Evolutionary conservation across 2,888 invertebrate species (phyloP).

Genomic region (Eubasilissa splendida): DNA sequence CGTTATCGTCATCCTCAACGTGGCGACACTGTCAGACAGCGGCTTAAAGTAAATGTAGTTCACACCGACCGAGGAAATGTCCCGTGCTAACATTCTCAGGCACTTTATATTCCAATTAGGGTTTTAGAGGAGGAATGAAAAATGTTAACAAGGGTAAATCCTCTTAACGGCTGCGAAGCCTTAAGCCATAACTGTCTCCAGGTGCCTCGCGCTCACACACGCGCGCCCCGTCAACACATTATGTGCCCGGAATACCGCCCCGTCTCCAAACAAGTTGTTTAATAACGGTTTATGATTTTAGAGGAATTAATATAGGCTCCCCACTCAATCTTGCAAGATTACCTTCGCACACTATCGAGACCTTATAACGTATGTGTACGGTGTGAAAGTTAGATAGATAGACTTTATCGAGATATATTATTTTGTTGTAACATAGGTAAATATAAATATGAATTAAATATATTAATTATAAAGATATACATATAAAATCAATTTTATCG

Average conservation of each 20-base stretch:
- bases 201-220: not conserved
- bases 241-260: not conserved
- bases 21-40: not conserved
- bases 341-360: too few relatives aligned
- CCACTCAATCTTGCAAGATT: too few relatives aligned
- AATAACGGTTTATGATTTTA: not conserved
- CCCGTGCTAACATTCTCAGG: not conserved
- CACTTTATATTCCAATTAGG: not conserved
- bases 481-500: too few relatives aligned
- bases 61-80: not conserved
- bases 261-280: not conserved
- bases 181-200: too few relatives aligned
- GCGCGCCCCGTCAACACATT: too few relatives aligned
- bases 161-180: not conserved
- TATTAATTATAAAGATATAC: too few relatives aligned
- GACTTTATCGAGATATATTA: too few relatives aligned
- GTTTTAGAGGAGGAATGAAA: not conserved
- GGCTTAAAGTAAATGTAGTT: not conserved
- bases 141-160: conserved; percentile 9
- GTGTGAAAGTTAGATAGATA: too few relatives aligned
- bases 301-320: too few relatives aligned
- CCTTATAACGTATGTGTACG: too few relatives aligned
- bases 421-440: too few relatives aligned
- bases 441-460: too few relatives aligned
- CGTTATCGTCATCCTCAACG: not conserved